A percentile compares a stretch with the other conserved stretches of the same genome.
These are phyloP conservation scores for Papilio protenor DNA, from an alignment of 2,888 invertebrate genomes.

Conservation along the genomic window DNA sequence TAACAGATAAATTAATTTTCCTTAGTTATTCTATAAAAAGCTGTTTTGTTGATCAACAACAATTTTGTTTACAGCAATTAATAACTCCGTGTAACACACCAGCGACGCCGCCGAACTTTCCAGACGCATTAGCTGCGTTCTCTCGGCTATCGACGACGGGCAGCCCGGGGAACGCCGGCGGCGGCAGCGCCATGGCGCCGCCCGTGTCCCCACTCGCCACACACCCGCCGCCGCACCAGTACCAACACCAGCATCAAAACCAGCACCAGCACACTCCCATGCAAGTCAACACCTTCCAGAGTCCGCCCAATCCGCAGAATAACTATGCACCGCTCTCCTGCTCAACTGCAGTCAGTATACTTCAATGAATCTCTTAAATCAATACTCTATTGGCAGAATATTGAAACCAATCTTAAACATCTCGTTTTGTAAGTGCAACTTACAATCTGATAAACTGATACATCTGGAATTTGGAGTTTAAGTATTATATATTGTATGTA, in stretches of 20 bases:
- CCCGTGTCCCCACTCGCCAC: slow-evolving; percentile 78
- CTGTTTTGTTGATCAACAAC: neutral
- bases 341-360: slow-evolving; percentile 77
- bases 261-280: slow-evolving; percentile 49
- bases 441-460: too few relatives aligned
- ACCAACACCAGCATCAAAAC: too few relatives aligned
- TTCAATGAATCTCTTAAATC: slow-evolving; percentile 11
- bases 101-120: slow-evolving; percentile 97
- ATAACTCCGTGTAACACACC: slow-evolving; percentile 98
- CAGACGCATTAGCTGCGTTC: slow-evolving; percentile 94
- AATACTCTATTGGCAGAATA: neutral
- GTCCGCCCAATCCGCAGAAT: slow-evolving; percentile 69
- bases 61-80: slow-evolving; percentile 83
- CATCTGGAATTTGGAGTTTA: too few relatives aligned
- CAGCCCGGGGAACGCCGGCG: slow-evolving; percentile 73
- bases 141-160: slow-evolving; percentile 92
- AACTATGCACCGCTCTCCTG: slow-evolving; percentile 77
- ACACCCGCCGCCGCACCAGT: slow-evolving; percentile 61
- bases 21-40: neutral
- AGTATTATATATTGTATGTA: too few relatives aligned
- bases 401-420: too few relatives aligned
- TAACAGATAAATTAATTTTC: too few relatives aligned
- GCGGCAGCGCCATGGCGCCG: slow-evolving; percentile 62
- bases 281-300: slow-evolving; percentile 69
- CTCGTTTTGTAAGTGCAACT: too few relatives aligned